Base-by-base conservation (phyloP, 53 echinoderm and acorn worm species). In the Mesocentrotus franciscanus region DNA sequence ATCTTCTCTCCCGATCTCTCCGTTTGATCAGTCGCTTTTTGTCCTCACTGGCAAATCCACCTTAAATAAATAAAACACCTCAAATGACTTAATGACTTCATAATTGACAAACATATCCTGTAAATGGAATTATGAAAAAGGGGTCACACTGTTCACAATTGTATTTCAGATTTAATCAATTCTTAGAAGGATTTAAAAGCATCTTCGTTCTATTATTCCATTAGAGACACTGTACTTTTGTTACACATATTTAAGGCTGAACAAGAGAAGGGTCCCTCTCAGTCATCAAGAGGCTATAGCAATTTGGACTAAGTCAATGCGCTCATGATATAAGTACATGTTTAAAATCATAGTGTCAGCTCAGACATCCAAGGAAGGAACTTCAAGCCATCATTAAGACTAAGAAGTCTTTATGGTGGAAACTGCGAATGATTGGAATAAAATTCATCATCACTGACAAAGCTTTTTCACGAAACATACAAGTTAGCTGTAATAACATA, bases 41-140 rank as follows among this genome's bases (percentile, higher is more conserved):
- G 89, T 99, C 97, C 96, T 98, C 99, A 95, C 98, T 97, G 27
- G 97, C 98, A 94, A 99, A 99, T 1, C 97, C 99, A 97, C 97
- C 99, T 99, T 14, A 13, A 39, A 49, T 32, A 76, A 15, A 33
- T 76, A 30, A 33, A 33, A 27, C 33, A 32, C 33, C 33, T 8
- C 12, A 76, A 76, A 32, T 76, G 14, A 76, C 33, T 76, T 12
- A 76, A 32, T 76, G 14, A 76, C 33, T 76, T 12, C 49, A 49
- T 49, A 49, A n/a, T n/a, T n/a, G n/a, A n/a, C n/a, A n/a, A n/a
- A n/a, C n/a, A n/a, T n/a, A n/a, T n/a, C n/a, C n/a, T 18, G 17
- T 64, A 32, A 76, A 13, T 76, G 5, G 8, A 76, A 15, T 2
- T 27, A 71, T 24, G 10, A 71, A 9, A 71, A 71, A 6, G 27